Base-by-base conservation (phyloP, 1,140 invertebrate species). In the Orchesella cincta region DNA sequence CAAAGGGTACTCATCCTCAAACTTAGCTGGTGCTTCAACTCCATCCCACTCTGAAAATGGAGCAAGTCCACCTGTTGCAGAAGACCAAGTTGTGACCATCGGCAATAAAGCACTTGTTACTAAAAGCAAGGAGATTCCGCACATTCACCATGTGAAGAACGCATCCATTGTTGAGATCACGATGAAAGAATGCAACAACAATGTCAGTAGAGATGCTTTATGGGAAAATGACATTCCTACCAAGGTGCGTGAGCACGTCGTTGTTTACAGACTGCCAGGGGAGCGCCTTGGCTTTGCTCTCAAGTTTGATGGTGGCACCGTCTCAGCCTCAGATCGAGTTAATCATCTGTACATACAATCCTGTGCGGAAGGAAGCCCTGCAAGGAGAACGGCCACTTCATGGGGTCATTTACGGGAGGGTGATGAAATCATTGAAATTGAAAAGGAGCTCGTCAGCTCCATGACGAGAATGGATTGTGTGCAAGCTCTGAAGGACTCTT, bases 391-490 rank as follows among this genome's bases (percentile, higher is more conserved):
- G 67, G 87, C 87, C 81, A 91, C 91, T 81, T 92, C 91, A 46
- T 96, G 93, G 94, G 94, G 91, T 33, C 88, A 88, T 80, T 85
- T 93, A 54, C 89, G 88, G 74, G 91, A 94, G 77, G 94, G 94
- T 12, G 95, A 98, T 85, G 93, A 96, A 87, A 93, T 98, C 78
- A 84, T 96, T 26, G 89, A 90, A 81, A 95, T 98, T 54, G 94
- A 96, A 85, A 90, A 89, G 18, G 86, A 89, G 16, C 87, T 90
- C 35, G 92, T 97, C 28, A 90, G 88, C 28, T 87, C 89, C 23
- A 90, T 97, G 88, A 95, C 93, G 3, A 89, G 95, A 81, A 90
- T 94, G 81, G 94, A 97, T 83, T 96, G 94, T 84, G 93, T 97
- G 20, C 88, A 92, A 28, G 88, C 91, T 31, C 85, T 95, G 20